Conservation (phyloP, 2,113 vertebrate species). For the Tetraodon nigroviridis region DNA sequence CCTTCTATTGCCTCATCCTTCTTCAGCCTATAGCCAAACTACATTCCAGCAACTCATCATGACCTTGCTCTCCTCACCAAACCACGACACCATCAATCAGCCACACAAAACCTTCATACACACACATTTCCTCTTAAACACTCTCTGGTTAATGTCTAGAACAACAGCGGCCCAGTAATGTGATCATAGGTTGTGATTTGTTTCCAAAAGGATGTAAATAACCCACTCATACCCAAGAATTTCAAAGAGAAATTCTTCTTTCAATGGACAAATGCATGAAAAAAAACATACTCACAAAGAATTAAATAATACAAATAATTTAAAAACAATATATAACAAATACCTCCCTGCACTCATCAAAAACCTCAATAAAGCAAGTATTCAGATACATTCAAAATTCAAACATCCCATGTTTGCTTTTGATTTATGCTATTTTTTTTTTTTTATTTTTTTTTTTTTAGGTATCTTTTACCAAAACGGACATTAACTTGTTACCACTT, state of each 20-base stretch:
- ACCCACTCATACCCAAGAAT: slow-evolving; percentile 16
- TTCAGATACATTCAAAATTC: slow-evolving; percentile 45
- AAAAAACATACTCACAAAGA: slow-evolving; percentile 20
- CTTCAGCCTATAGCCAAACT: too few relatives aligned
- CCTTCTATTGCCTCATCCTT: background rate
- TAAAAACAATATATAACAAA: slow-evolving; percentile 46
- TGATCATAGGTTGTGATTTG: too few relatives aligned
- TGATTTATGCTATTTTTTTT: slow-evolving; percentile 4
- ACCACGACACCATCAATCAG: slow-evolving; percentile 4
- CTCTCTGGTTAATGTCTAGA: slow-evolving; percentile 21
- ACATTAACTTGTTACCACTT: slow-evolving; percentile 16
- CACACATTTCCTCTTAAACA: slow-evolving; percentile 16
- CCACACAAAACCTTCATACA: slow-evolving; percentile 33
- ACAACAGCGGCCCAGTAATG: background rate
- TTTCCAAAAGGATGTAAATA: too few relatives aligned
- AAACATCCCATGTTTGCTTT: slow-evolving; percentile 39
- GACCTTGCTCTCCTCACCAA: slow-evolving; percentile 26
- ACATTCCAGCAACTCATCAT: background rate
- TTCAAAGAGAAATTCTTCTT: slow-evolving; percentile 17
- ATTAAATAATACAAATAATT: slow-evolving; percentile 55
- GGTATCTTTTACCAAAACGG: slow-evolving; percentile 7
- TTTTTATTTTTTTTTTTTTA: background rate
- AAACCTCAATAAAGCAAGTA: slow-evolving; percentile 4
- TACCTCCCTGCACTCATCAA: slow-evolving; percentile 2
- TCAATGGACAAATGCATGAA: slow-evolving; percentile 27